Conservation (phyloP, 2,888 invertebrate species). For the Prostheceraeus crozeri region DNA sequence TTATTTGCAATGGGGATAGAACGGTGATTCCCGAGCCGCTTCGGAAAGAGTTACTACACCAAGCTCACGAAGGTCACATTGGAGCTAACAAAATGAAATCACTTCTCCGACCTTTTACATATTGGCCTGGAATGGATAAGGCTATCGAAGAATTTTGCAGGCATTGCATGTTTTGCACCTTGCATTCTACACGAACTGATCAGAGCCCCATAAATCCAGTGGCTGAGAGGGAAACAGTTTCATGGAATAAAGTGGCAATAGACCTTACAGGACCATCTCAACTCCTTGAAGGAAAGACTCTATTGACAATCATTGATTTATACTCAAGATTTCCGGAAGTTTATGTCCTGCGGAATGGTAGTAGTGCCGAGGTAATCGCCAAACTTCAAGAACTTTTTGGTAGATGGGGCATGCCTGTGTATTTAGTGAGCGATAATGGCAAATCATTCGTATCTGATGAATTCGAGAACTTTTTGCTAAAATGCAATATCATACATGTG, state of each 20-base stretch:
- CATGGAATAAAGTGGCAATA: background rate
- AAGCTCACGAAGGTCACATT: background rate
- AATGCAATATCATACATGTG: slow-evolving; percentile 14
- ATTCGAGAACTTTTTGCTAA: slow-evolving; percentile 19
- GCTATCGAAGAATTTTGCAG: background rate
- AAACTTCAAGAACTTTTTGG: background rate
- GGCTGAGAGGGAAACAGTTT: slow-evolving; percentile 5
- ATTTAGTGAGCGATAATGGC: slow-evolving; percentile 2
- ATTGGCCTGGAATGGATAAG: slow-evolving; percentile 18
- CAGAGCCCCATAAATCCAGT: background rate
- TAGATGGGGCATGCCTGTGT: slow-evolving; percentile 5
- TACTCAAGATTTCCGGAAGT: slow-evolving; percentile 10
- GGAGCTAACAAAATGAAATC: slow-evolving; percentile 10
- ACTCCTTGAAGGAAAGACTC: background rate
- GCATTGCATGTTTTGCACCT: background rate
- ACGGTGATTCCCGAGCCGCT: background rate
- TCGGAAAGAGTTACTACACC: background rate
- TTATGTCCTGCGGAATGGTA: slow-evolving; percentile 2
- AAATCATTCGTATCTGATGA: slow-evolving; percentile 5
- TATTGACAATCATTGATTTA: slow-evolving; percentile 14
- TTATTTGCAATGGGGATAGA: background rate
- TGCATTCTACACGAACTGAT: slow-evolving; percentile 7
- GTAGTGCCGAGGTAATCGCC: background rate
- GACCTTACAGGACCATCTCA: slow-evolving; percentile 14
- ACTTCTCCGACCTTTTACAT: background rate